phyloP scores from a whole-genome alignment of 2,888 invertebrate genomes.

The Flabesymbios commensalis region DNA sequence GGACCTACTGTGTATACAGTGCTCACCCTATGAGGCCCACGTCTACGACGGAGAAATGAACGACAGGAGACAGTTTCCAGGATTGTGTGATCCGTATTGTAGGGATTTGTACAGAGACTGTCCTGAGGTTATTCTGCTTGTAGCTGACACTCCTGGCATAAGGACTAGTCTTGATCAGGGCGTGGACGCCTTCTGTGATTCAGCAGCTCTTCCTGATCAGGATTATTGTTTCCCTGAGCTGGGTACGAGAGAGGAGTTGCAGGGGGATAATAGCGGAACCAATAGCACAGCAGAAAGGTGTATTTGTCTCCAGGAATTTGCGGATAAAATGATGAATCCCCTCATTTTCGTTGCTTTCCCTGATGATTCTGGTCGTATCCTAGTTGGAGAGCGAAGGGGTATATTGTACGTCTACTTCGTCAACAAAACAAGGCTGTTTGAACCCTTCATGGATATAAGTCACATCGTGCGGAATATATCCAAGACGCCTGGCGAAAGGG shows the following conservation, averaged over 20 bases:
- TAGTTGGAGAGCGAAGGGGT: conserved; percentile 53
- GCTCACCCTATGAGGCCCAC: conserved; percentile 57
- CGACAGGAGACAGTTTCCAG: conserved; percentile 42
- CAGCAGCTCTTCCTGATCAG: conserved; percentile 37
- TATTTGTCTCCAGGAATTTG: conserved; percentile 46
- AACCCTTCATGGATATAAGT: conserved; percentile 45
- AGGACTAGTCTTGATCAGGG: no score
- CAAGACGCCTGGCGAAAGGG: conserved; percentile 40
- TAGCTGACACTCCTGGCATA: no score
- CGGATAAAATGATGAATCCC: conserved; percentile 20
- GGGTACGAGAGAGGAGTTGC: conserved; percentile 38
- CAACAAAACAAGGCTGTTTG: conserved; percentile 31
- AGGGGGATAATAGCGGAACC: conserved; percentile 34
- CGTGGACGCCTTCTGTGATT: conserved; percentile 39
- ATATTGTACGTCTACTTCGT: conserved; percentile 42
- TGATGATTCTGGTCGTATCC: conserved; percentile 47
- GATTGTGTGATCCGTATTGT: conserved; percentile 47
- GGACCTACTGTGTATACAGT: conserved; percentile 50
- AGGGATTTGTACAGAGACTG: conserved; percentile 42
- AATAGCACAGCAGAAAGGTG: conserved; percentile 43
- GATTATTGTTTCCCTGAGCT: conserved; percentile 55
- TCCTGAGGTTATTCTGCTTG: conserved; percentile 35
- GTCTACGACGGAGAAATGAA: conserved; percentile 49
- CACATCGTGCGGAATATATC: conserved; percentile 33
- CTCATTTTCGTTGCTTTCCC: conserved; percentile 30